phyloP scores from a whole-genome alignment of 2,888 invertebrate species.

The Conops quadrifasciatus region DNA sequence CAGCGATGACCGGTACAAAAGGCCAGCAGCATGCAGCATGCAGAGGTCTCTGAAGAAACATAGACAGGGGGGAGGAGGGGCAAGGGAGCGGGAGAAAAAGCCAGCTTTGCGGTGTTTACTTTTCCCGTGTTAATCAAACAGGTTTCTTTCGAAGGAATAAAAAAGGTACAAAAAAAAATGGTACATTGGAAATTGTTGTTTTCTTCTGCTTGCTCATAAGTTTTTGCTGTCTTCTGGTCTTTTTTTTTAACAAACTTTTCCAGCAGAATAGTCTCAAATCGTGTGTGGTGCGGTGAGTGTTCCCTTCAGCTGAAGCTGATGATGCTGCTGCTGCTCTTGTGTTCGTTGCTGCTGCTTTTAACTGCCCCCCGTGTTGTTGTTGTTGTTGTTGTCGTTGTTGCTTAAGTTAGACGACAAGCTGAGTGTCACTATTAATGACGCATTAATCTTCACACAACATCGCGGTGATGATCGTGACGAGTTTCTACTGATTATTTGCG shows the following conservation, averaged over 20 bases:
- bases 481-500: too few species aligned
- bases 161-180: background rate
- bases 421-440: conserved; percentile 48
- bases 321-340: too few species aligned
- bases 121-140: conserved; percentile 31
- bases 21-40: background rate
- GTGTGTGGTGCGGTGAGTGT: conserved; percentile 37
- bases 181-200: background rate
- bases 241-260: too few species aligned
- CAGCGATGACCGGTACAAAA: background rate
- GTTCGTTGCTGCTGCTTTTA: background rate
- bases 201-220: background rate
- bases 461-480: conserved; percentile 18
- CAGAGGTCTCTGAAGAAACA: background rate
- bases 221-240: too few species aligned
- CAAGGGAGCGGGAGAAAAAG: conserved; percentile 13
- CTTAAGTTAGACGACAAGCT: conserved; percentile 5
- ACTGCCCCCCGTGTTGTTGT: too few species aligned
- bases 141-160: conserved; percentile 9
- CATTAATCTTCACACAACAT: conserved; percentile 51
- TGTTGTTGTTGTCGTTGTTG: conserved; percentile 11
- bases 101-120: conserved; percentile 26
- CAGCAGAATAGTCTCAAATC: too few species aligned
- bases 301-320: too few species aligned
- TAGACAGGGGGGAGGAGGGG: background rate